Evolutionary conservation across 2,113 vertebrate genomes (phyloP).

Genomic region (Vicugna pacos): DNA sequence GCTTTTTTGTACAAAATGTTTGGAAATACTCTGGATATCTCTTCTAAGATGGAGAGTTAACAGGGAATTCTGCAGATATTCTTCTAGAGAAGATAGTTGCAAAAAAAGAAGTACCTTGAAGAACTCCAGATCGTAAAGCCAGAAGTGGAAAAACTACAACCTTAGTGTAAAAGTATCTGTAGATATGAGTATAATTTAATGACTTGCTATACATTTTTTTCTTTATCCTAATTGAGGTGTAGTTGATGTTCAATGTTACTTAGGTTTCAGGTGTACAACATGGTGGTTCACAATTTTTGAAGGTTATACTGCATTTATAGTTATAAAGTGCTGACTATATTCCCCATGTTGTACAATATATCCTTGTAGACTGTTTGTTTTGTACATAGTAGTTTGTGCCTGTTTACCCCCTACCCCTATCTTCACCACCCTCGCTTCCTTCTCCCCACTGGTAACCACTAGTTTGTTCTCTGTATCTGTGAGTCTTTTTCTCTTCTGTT

Average conservation of each 20-base stretch:
- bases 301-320: not conserved
- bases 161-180: not conserved
- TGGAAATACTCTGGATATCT: not conserved
- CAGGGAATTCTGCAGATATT: not conserved
- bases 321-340: not conserved
- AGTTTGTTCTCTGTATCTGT: not conserved
- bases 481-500: not conserved
- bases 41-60: constrained; percentile 25
- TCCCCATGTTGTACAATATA: not conserved
- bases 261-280: not conserved
- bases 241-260: not conserved
- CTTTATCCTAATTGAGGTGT: not conserved
- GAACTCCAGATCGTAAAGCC: not conserved
- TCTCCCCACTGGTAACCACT: not conserved
- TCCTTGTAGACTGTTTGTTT: not conserved
- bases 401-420: not conserved
- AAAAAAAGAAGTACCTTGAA: not conserved
- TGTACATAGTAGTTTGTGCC: not conserved
- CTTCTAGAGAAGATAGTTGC: not conserved
- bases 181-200: not conserved
- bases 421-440: not conserved
- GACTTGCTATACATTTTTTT: not conserved
- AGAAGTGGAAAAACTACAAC: not conserved
- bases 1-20: not conserved
- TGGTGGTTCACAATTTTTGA: not conserved